phyloP scores from a whole-genome alignment of 2,797 vertebrate species.

The Xenops minutus region DNA sequence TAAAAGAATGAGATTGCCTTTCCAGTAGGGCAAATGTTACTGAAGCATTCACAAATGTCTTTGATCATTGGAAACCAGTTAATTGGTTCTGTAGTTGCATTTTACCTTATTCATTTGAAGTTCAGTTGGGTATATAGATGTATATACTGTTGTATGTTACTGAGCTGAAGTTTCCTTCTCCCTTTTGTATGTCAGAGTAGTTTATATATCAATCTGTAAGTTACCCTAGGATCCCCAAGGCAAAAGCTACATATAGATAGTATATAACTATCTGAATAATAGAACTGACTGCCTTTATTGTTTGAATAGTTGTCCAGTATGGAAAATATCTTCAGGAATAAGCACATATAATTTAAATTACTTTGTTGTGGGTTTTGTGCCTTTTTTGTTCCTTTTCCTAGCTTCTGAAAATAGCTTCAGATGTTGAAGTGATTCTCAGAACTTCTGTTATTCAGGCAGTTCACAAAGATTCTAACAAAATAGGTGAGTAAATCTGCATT shows the following conservation, averaged over 20 bases:
- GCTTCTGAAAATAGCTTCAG: conserved; percentile 77
- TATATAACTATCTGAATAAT: not conserved
- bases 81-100: not conserved
- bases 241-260: not conserved
- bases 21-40: not conserved
- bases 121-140: not conserved
- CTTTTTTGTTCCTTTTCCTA: not conserved
- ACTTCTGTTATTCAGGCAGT: conserved; percentile 79
- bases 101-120: not conserved
- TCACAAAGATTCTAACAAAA: conserved; percentile 70
- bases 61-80: not conserved
- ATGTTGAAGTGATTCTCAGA: conserved; percentile 79
- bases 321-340: not conserved
- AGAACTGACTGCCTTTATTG: not conserved
- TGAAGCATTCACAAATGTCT: not conserved
- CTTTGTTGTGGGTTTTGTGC: not conserved
- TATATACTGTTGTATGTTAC: not conserved
- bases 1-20: not conserved
- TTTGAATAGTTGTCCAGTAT: not conserved
- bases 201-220: not conserved
- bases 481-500: conserved; percentile 62
- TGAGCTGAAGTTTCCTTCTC: not conserved
- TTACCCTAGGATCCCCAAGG: not conserved
- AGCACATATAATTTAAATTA: not conserved
- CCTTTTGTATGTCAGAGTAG: not conserved